Evolutionary conservation across 2,888 invertebrate species (phyloP).

Genomic region (Apodemia mormo): DNA sequence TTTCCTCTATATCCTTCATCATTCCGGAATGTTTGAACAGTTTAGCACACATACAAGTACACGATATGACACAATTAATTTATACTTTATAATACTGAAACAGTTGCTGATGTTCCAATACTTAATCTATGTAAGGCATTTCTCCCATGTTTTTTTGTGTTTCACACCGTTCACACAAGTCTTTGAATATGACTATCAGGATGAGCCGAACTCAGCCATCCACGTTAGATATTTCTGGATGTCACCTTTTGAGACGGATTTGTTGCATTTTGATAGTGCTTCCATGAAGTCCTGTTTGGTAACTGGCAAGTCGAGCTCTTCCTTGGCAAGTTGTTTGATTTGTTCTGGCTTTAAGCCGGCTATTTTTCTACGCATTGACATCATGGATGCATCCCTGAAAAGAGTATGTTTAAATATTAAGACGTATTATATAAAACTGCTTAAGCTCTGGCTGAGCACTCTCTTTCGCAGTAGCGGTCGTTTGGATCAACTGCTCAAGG

Average conservation of each 20-base stretch:
- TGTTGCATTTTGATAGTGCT: slow-evolving; percentile 96
- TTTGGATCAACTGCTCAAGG: too few species aligned
- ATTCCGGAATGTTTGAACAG: slow-evolving; percentile 39
- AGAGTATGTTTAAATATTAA: slow-evolving; percentile 20
- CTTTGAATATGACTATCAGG: slow-evolving; percentile 80
- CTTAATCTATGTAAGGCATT: slow-evolving; percentile 40
- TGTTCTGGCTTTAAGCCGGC: slow-evolving; percentile 96
- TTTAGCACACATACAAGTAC: slow-evolving; percentile 38
- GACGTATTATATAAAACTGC: background rate
- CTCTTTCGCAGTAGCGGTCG: too few species aligned
- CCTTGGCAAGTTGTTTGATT: slow-evolving; percentile 95
- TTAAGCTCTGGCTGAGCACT: background rate
- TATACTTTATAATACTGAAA: slow-evolving; percentile 70
- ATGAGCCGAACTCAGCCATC: slow-evolving; percentile 98
- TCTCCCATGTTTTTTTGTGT: slow-evolving; percentile 21
- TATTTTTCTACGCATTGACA: slow-evolving; percentile 98
- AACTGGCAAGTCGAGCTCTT: slow-evolving; percentile 96
- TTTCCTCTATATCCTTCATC: slow-evolving; percentile 5
- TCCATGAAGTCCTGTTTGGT: slow-evolving; percentile 95
- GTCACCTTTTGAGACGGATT: slow-evolving; percentile 97
- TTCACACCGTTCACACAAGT: slow-evolving; percentile 19
- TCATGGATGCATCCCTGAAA: slow-evolving; percentile 97
- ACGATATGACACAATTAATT: slow-evolving; percentile 56
- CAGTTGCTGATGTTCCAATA: slow-evolving; percentile 48
- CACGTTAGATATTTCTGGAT: slow-evolving; percentile 97